Percentiles rank a stretch among this genome's conserved stretches.
Evolutionary conservation across 2,113 vertebrate genomes (phyloP).

Genomic region (Tragelaphus strepsiceros): DNA sequence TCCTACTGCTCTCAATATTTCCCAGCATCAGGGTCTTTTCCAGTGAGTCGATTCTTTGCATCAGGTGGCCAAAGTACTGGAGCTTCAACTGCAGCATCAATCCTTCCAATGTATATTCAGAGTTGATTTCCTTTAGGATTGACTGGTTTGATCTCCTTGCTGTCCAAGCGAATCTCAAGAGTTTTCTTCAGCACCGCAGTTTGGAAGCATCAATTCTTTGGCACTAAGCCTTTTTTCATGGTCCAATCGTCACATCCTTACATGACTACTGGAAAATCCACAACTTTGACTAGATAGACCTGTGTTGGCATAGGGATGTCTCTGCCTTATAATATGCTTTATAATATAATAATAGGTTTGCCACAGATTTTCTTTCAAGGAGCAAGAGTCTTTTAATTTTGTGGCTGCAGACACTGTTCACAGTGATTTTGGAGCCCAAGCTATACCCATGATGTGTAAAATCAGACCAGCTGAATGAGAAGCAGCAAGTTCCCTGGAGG

Average conservation of each 20-base stretch:
- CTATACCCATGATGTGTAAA: not conserved
- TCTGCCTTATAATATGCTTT: not conserved
- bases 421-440: not conserved
- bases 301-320: not conserved
- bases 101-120: not conserved
- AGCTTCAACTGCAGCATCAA: not conserved
- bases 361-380: not conserved
- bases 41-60: not conserved
- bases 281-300: not conserved
- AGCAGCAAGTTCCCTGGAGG: not conserved
- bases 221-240: not conserved
- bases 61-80: not conserved
- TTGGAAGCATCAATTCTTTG: rapidly evolving
- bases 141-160: not conserved
- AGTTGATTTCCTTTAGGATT: not conserved
- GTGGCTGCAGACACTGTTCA: not conserved
- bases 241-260: not conserved
- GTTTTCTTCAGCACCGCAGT: not conserved
- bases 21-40: not conserved
- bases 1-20: not conserved
- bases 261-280: not conserved
- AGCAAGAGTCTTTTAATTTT: not conserved
- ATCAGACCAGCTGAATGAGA: not conserved
- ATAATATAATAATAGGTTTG: not conserved
- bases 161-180: not conserved